phyloP scores from a whole-genome alignment of 2,113 vertebrate genomes.

The Petaurus breviceps region DNA sequence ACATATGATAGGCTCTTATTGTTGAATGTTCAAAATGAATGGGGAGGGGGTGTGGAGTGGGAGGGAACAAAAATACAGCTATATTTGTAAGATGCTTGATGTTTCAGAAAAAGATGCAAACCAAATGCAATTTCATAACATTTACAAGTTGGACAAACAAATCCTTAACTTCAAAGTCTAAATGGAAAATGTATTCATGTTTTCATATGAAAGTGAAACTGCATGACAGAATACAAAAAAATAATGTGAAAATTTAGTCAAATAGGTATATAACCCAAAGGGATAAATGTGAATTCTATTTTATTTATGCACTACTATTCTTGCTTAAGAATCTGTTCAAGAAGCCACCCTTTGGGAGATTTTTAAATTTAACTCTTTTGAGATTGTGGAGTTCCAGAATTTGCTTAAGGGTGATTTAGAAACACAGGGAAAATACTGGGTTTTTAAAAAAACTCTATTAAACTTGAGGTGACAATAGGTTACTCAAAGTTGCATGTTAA shows the following conservation, averaged over 20 bases:
- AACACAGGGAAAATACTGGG: background rate
- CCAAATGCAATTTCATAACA: background rate
- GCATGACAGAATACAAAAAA: background rate
- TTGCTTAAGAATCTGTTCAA: background rate
- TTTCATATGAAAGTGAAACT: background rate
- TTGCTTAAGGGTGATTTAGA: background rate
- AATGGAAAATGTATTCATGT: background rate
- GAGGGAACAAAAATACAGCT: background rate
- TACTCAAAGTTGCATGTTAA: background rate
- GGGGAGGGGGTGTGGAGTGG: too few relatives aligned
- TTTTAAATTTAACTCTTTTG: background rate
- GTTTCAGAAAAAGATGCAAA: background rate
- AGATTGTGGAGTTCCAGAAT: background rate
- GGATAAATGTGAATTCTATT: background rate
- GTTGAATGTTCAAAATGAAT: background rate
- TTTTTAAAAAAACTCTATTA: background rate
- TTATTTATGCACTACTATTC: background rate
- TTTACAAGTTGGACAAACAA: background rate
- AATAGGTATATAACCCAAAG: background rate
- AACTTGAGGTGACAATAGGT: background rate
- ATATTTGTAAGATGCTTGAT: background rate
- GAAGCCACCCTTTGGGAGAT: background rate
- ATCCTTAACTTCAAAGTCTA: background rate
- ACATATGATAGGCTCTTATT: background rate
- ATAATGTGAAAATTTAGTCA: background rate